Evolutionary conservation across 2,888 invertebrate genomes (phyloP).

Genomic region (Resseliella maxima): DNA sequence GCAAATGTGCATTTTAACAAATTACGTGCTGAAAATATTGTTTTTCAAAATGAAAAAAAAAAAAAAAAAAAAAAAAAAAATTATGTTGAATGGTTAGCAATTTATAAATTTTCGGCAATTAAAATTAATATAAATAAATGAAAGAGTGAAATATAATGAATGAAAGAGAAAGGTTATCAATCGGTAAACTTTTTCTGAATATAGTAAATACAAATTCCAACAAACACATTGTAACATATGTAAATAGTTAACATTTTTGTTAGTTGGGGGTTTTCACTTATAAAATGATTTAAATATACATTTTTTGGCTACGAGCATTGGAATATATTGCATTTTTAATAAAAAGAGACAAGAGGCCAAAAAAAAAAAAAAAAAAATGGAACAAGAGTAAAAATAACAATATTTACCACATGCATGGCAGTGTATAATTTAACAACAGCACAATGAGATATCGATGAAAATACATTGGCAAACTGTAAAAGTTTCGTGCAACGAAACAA

Average conservation of each 20-base stretch:
- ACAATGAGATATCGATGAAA: background rate
- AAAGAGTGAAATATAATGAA: too few relatives aligned
- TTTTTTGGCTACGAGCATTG: background rate
- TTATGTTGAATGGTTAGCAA: too few relatives aligned
- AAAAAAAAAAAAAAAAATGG: background rate
- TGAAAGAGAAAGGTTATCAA: too few relatives aligned
- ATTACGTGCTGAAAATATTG: too few relatives aligned
- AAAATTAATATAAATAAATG: too few relatives aligned
- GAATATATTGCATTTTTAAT: conserved; percentile 13
- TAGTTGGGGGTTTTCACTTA: background rate
- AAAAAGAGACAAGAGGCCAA: background rate
- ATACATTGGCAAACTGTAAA: background rate
- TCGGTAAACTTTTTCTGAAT: background rate
- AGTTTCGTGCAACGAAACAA: background rate
- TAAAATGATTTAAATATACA: background rate
- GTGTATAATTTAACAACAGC: background rate
- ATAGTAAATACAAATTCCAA: background rate
- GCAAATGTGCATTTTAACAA: too few relatives aligned
- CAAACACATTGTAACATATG: background rate
- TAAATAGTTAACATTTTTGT: conserved; percentile 37
- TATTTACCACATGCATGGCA: background rate
- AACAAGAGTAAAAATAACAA: too few relatives aligned
- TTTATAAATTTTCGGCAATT: too few relatives aligned
- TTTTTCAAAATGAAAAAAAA: too few relatives aligned
- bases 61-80: too few relatives aligned